These are phyloP conservation scores for Tachysurus vachellii DNA, from an alignment of 2,113 vertebrate genomes.

Conservation along the genomic window DNA sequence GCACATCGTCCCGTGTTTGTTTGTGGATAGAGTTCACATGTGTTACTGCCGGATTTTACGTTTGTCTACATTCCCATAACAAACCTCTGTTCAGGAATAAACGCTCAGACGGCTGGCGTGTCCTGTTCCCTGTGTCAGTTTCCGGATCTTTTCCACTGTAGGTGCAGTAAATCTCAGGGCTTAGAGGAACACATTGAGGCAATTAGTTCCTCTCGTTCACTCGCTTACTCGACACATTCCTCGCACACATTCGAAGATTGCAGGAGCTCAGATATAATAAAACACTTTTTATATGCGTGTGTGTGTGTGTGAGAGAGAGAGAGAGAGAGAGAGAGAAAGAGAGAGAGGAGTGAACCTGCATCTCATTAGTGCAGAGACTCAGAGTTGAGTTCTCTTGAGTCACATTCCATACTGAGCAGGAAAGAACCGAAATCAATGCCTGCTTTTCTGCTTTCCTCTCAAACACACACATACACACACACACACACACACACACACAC, in stretches of 20 bases:
- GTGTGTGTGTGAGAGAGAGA: neutral
- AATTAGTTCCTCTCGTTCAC: slow-evolving; percentile 35
- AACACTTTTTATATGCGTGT: neutral
- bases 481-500: neutral
- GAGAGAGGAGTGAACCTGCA: slow-evolving; percentile 14
- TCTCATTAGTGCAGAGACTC: slow-evolving; percentile 31
- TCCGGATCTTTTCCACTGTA: slow-evolving; percentile 2
- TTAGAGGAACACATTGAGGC: slow-evolving; percentile 29
- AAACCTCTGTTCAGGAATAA: neutral
- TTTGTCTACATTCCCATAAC: neutral
- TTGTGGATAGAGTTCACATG: neutral
- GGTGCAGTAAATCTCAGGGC: neutral
- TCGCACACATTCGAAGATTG: neutral
- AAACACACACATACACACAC: slow-evolving; percentile 14
- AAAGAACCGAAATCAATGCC: slow-evolving; percentile 33
- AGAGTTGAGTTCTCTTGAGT: slow-evolving; percentile 13
- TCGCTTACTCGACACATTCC: slow-evolving; percentile 39
- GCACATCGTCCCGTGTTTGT: neutral
- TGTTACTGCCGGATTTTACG: neutral
- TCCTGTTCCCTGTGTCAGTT: neutral
- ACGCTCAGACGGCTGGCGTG: neutral
- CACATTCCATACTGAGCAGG: slow-evolving; percentile 38
- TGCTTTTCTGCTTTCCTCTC: slow-evolving; percentile 1
- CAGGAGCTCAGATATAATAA: slow-evolving; percentile 26
- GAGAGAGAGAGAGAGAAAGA: neutral